phyloP scores from a whole-genome alignment of 2,888 invertebrate species.

The Xestia ashworthii region DNA sequence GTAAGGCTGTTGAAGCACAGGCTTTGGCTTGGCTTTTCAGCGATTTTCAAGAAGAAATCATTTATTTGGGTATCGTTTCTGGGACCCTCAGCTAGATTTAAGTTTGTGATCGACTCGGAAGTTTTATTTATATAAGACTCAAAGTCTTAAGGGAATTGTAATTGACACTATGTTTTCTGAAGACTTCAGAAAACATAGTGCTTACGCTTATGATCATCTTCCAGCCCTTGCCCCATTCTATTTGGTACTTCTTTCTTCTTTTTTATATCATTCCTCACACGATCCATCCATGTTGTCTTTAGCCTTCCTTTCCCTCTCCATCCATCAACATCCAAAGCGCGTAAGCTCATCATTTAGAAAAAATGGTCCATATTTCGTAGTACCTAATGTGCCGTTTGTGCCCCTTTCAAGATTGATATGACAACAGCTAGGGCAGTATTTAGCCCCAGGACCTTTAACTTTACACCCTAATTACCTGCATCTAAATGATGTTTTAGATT shows the following conservation, averaged over 20 bases:
- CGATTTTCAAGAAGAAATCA: not conserved
- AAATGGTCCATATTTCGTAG: not conserved
- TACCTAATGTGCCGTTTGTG: not conserved
- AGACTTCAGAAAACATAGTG: not conserved
- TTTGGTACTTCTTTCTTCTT: too few relatives aligned
- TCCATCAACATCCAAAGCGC: too few relatives aligned
- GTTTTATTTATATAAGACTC: slow-evolving; percentile 6
- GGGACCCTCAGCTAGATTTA: not conserved
- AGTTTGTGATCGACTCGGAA: not conserved
- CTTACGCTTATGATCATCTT: too few relatives aligned
- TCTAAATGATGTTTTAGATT: slow-evolving; percentile 9
- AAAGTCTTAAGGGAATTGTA: too few relatives aligned
- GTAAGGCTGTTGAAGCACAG: slow-evolving; percentile 1
- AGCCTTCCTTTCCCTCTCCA: too few relatives aligned
- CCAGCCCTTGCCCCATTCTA: too few relatives aligned
- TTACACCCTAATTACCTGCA: not conserved
- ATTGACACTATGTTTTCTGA: not conserved
- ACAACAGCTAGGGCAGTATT: not conserved
- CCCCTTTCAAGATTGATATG: not conserved
- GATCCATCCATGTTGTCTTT: too few relatives aligned
- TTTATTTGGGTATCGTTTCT: not conserved
- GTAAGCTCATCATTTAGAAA: not conserved
- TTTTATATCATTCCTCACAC: too few relatives aligned
- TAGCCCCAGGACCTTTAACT: too few relatives aligned
- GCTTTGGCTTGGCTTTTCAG: not conserved